Conservation (phyloP, 2,113 vertebrate genomes). For the Rhinopomastus cyanomelas region DNA sequence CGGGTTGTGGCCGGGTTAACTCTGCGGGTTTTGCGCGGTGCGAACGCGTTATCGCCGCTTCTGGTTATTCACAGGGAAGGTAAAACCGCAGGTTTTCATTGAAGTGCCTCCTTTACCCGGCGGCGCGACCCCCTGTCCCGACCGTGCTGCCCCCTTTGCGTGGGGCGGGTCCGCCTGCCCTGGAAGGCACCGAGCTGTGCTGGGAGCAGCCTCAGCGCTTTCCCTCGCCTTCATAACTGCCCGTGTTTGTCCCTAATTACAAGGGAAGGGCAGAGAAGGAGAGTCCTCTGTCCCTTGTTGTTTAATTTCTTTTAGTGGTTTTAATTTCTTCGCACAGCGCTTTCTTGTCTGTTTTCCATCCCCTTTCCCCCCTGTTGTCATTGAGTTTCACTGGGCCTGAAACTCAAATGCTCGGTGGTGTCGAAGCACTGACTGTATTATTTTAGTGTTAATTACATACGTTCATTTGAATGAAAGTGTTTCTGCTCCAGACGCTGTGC, state of each 20-base stretch:
- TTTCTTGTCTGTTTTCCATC: not conserved
- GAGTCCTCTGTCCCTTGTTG: fast-evolving
- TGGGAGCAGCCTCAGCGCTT: fast-evolving
- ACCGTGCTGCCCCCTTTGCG: not conserved
- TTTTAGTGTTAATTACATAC: not conserved
- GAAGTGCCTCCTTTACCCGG: not conserved
- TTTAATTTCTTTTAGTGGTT: not conserved
- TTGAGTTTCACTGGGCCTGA: not conserved
- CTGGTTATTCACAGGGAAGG: not conserved
- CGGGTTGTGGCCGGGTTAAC: not conserved
- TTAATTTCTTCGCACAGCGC: not conserved
- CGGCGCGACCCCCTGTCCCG: too few relatives aligned
- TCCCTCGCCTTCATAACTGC: not conserved
- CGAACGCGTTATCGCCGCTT: not conserved
- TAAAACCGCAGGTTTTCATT: not conserved
- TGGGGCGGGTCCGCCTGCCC: not conserved
- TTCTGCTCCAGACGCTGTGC: not conserved
- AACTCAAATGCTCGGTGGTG: not conserved
- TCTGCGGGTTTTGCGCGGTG: not conserved
- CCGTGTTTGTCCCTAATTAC: not conserved
- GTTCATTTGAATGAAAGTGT: not conserved
- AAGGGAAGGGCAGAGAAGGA: not conserved
- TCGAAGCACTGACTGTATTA: not conserved
- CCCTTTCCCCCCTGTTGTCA: not conserved
- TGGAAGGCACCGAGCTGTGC: not conserved